phyloP scores from a whole-genome alignment of 2,888 invertebrate genomes.

The Deroplatys truncata region DNA sequence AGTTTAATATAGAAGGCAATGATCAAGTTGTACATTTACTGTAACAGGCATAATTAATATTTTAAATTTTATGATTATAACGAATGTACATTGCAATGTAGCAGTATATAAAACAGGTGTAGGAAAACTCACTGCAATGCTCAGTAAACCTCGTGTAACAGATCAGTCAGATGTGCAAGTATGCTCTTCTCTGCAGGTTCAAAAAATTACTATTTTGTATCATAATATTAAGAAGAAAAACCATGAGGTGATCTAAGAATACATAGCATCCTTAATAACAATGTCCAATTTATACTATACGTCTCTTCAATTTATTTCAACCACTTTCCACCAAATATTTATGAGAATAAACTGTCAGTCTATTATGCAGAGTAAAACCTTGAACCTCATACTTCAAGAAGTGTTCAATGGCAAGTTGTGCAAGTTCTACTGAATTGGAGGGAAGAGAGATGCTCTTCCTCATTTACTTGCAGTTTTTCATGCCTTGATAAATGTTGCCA shows the following conservation, averaged over 20 bases:
- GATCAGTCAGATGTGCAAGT: too few species aligned
- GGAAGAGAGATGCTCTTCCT: not conserved
- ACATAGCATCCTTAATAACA: not conserved
- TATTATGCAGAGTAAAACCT: not conserved
- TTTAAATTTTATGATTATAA: too few species aligned
- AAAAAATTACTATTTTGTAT: not conserved
- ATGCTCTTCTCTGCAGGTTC: too few species aligned
- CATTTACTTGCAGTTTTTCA: not conserved
- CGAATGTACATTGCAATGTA: too few species aligned
- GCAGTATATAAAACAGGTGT: too few species aligned
- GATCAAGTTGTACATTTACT: too few species aligned
- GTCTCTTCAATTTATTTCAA: constrained; percentile 1
- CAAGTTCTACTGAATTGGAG: not conserved
- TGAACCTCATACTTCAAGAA: not conserved
- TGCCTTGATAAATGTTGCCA: not conserved
- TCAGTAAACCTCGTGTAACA: too few species aligned
- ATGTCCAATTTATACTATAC: not conserved
- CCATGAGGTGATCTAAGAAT: not conserved
- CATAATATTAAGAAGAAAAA: not conserved
- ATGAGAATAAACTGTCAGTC: constrained; percentile 4
- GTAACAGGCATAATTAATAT: too few species aligned
- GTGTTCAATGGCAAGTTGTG: not conserved
- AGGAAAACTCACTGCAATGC: too few species aligned
- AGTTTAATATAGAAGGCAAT: too few species aligned
- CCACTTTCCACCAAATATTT: constrained; percentile 6